Evolutionary conservation across 30 jellyfish, hydroid and myxozoan species (phyloP).

Genomic region (Aurelia aurita complex sp. Pacific): DNA sequence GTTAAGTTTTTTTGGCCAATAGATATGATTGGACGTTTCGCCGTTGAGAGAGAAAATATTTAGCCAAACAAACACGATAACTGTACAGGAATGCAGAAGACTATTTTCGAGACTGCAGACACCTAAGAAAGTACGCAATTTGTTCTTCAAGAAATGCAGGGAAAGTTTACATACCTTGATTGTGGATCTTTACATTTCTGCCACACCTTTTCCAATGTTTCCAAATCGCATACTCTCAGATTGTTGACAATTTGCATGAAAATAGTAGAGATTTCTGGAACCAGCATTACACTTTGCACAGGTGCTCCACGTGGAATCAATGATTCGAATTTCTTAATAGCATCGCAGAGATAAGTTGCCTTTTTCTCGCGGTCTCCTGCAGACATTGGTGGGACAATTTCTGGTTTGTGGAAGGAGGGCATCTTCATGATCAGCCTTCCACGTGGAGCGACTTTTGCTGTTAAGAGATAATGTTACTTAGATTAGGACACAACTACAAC

Average conservation of each 20-base stretch:
- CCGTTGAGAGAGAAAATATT: too few species aligned
- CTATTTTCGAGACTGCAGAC: too few species aligned
- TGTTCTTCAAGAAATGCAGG: too few species aligned
- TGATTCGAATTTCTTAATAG: slow-evolving; percentile 41
- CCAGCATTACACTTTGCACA: slow-evolving; percentile 49
- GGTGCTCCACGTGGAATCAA: slow-evolving; percentile 60
- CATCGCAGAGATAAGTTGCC: slow-evolving; percentile 36
- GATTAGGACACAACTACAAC: too few species aligned
- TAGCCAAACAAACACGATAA: too few species aligned
- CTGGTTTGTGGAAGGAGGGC: slow-evolving; percentile 67
- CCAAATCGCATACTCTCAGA: slow-evolving; percentile 41
- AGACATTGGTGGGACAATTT: slow-evolving; percentile 43
- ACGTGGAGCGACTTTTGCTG: slow-evolving; percentile 29
- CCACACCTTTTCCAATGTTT: slow-evolving; percentile 29
- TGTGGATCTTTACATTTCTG: slow-evolving; percentile 32
- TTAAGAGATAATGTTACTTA: background rate
- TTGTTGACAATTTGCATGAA: slow-evolving; percentile 57
- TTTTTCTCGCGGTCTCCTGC: slow-evolving; percentile 27
- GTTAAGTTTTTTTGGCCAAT: too few species aligned
- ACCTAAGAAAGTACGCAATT: too few species aligned
- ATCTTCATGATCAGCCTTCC: slow-evolving; percentile 60
- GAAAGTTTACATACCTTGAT: slow-evolving; percentile 14
- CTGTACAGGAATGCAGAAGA: too few species aligned
- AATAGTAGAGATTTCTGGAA: slow-evolving; percentile 52
- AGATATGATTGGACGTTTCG: too few species aligned